phyloP scores from a whole-genome alignment of 1,140 invertebrate species.

The Drosophila repleta region DNA sequence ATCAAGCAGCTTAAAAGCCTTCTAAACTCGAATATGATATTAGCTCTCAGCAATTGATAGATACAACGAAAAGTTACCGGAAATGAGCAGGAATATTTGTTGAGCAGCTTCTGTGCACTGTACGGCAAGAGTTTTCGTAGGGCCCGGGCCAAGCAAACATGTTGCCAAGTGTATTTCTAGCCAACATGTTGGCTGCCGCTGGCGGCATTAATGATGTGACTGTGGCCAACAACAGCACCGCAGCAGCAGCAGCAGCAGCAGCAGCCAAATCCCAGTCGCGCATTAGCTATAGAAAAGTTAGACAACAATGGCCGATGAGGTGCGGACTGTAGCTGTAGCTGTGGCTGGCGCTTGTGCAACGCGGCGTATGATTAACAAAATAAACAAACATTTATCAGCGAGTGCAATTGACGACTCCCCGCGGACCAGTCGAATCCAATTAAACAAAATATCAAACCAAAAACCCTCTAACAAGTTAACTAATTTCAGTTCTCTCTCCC shows the following conservation, averaged over 20 bases:
- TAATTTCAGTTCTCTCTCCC: background rate
- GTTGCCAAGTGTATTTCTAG: constrained; percentile 26
- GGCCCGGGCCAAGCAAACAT: constrained; percentile 53
- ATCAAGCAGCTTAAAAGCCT: too few species aligned
- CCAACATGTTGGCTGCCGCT: constrained; percentile 15
- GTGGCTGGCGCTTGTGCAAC: constrained; percentile 47
- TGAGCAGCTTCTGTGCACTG: background rate
- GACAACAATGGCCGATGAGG: constrained; percentile 54
- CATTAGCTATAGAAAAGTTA: constrained; percentile 43
- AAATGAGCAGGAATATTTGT: too few species aligned
- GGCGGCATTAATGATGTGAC: constrained; percentile 28
- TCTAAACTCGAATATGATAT: too few species aligned
- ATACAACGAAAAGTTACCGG: too few species aligned
- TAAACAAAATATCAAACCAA: background rate
- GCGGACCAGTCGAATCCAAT: background rate
- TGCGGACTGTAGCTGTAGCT: constrained; percentile 11
- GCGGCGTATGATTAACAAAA: constrained; percentile 75
- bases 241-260: constrained; percentile 18
- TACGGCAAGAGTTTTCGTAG: background rate
- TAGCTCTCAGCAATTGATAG: too few species aligned
- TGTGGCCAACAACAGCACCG: constrained; percentile 2
- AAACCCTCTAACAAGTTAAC: constrained; percentile 5
- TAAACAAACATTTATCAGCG: constrained; percentile 63
- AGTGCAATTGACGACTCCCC: constrained; percentile 20
- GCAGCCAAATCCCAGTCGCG: constrained; percentile 31